A percentile compares a stretch with the other conserved stretches of the same genome.
These are phyloP conservation scores for Drosophila demipolita DNA, from an alignment of 2,888 invertebrate genomes.

Conservation along the genomic window DNA sequence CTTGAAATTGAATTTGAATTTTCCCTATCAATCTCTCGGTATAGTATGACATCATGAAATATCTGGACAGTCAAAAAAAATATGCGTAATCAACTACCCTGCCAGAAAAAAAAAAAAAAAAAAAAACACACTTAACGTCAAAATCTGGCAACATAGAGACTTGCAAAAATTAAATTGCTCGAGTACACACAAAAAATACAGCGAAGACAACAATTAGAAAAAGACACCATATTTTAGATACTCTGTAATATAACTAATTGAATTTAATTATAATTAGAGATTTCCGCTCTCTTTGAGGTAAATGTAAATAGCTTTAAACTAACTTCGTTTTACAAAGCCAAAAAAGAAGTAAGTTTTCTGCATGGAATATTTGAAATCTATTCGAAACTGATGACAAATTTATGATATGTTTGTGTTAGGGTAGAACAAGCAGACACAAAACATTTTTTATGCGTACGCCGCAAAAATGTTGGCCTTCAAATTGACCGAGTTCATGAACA, in stretches of 20 bases:
- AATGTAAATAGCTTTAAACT: background rate
- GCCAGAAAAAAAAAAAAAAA: slow-evolving; percentile 40
- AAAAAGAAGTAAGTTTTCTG: background rate
- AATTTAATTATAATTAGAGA: background rate
- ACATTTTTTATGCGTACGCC: slow-evolving; percentile 69
- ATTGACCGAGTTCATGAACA: slow-evolving; percentile 82
- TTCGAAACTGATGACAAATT: slow-evolving; percentile 8
- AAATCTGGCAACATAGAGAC: slow-evolving; percentile 55
- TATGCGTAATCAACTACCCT: slow-evolving; percentile 73
- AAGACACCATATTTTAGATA: background rate
- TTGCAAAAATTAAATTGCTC: slow-evolving; percentile 70
- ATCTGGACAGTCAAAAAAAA: slow-evolving; percentile 63
- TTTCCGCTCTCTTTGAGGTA: background rate
- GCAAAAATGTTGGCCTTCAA: slow-evolving; percentile 80
- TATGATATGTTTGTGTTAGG: slow-evolving; percentile 26
- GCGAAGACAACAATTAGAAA: background rate
- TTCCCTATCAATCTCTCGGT: slow-evolving; percentile 1
- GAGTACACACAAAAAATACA: slow-evolving; percentile 53
- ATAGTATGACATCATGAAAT: slow-evolving; percentile 68
- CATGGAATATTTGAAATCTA: background rate
- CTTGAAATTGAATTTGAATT: slow-evolving; percentile 36
- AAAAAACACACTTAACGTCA: slow-evolving; percentile 47
- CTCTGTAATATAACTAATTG: background rate
- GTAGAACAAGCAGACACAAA: slow-evolving; percentile 40
- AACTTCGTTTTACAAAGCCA: background rate